phyloP scores from a whole-genome alignment of 2,888 invertebrate species.

The Tetropium fuscum region DNA sequence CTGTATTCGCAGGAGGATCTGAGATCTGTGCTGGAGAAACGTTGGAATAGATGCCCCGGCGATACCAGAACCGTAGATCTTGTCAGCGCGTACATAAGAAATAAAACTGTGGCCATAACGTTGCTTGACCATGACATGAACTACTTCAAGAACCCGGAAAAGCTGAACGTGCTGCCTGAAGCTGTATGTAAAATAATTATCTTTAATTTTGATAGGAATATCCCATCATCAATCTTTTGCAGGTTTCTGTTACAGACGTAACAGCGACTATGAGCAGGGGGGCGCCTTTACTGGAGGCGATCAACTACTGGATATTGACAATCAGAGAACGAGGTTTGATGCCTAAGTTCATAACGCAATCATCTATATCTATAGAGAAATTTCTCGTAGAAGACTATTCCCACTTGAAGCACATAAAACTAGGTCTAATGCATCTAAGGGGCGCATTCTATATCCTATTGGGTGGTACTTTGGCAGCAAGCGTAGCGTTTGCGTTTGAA shows the following conservation, averaged over 20 bases:
- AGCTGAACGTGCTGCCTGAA: slow-evolving; percentile 10
- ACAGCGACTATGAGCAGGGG: background rate
- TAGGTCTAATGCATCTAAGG: background rate
- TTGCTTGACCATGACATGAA: background rate
- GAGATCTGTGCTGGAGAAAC: background rate
- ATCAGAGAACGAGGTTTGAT: slow-evolving; percentile 16
- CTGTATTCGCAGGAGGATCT: background rate
- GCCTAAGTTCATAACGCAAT: slow-evolving; percentile 1
- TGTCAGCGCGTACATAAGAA: background rate
- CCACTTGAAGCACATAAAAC: background rate
- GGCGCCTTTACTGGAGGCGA: slow-evolving; percentile 6
- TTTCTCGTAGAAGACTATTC: background rate
- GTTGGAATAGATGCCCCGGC: background rate
- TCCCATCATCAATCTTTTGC: no score
- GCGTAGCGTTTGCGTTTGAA: background rate
- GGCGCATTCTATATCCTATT: background rate
- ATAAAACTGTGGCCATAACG: background rate
- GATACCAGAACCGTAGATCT: background rate
- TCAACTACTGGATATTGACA: slow-evolving; percentile 21
- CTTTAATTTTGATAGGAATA: no score
- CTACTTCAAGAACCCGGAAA: slow-evolving; percentile 14
- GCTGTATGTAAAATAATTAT: no score
- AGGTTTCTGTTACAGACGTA: no score
- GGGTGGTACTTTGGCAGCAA: background rate
- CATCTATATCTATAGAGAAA: background rate